Conservation (phyloP, 2,797 vertebrate species). For the Loris lydekkerianus region DNA sequence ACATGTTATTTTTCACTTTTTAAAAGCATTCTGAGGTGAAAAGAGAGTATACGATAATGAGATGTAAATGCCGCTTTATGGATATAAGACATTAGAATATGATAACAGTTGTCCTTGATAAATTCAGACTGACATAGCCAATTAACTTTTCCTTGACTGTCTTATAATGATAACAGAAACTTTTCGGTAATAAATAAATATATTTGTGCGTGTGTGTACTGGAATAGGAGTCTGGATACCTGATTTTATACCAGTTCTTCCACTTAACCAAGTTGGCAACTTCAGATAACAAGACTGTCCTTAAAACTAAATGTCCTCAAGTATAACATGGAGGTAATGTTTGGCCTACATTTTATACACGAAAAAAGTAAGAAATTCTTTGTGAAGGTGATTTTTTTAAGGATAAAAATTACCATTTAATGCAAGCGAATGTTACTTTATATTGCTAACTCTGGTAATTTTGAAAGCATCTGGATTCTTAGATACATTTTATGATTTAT, state of each 20-base stretch:
- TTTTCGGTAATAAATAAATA: neutral
- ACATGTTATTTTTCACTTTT: conserved; percentile 29
- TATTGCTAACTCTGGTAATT: neutral
- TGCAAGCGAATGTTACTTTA: neutral
- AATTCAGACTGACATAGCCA: conserved; percentile 66
- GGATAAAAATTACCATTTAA: neutral
- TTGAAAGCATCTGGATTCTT: neutral
- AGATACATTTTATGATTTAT: neutral
- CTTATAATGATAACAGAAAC: conserved; percentile 59
- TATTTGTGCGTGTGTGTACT: neutral
- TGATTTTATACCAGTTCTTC: neutral
- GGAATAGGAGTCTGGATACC: neutral
- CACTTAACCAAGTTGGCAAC: neutral
- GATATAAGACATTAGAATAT: conserved; percentile 63
- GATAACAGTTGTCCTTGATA: conserved; percentile 50
- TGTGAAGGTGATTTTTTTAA: neutral
- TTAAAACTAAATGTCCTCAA: conserved; percentile 40
- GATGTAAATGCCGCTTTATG: conserved; percentile 70
- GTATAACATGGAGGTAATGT: neutral
- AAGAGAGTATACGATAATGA: conserved; percentile 42
- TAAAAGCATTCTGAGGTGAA: conserved; percentile 24
- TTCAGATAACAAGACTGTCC: neutral
- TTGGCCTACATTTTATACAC: neutral
- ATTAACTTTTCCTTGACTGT: conserved; percentile 58
- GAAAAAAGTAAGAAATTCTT: neutral